phyloP scores from a whole-genome alignment of 2,113 vertebrate species.

The Pterocles burchelli region DNA sequence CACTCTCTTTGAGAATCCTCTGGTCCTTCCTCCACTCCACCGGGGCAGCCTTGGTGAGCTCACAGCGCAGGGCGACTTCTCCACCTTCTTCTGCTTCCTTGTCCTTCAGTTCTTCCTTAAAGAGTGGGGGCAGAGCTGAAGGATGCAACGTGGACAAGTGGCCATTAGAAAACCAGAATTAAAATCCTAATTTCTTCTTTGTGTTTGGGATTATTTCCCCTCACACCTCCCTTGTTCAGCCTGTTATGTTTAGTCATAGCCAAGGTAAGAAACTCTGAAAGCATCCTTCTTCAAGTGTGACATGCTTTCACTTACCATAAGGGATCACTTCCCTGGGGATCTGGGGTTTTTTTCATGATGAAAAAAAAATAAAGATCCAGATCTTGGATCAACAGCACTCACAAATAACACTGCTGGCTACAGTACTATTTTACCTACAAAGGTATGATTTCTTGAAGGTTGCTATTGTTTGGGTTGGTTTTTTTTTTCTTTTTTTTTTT shows the following conservation, averaged over 20 bases:
- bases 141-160: slow-evolving; percentile 38
- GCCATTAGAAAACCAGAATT: not conserved
- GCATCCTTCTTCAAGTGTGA: not conserved
- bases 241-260: not conserved
- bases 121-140: slow-evolving; percentile 80
- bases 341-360: not conserved
- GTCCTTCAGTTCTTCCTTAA: slow-evolving; percentile 72
- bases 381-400: not conserved
- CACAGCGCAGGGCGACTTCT: slow-evolving; percentile 36
- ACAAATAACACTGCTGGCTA: not conserved
- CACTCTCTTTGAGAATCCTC: slow-evolving; percentile 37
- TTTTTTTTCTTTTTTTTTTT: not conserved
- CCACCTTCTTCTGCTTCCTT: slow-evolving; percentile 69
- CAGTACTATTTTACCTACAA: not conserved
- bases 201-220: not conserved
- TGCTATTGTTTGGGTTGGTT: not conserved
- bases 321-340: not conserved
- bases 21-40: slow-evolving; percentile 71
- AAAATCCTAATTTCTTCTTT: not conserved
- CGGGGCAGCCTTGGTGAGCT: slow-evolving; percentile 56
- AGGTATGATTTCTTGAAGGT: not conserved
- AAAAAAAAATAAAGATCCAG: not conserved
- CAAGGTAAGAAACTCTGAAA: not conserved
- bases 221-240: not conserved
- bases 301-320: not conserved